Base-by-base conservation (phyloP, 2,888 invertebrate species). In the Prosapia bicincta region DNA sequence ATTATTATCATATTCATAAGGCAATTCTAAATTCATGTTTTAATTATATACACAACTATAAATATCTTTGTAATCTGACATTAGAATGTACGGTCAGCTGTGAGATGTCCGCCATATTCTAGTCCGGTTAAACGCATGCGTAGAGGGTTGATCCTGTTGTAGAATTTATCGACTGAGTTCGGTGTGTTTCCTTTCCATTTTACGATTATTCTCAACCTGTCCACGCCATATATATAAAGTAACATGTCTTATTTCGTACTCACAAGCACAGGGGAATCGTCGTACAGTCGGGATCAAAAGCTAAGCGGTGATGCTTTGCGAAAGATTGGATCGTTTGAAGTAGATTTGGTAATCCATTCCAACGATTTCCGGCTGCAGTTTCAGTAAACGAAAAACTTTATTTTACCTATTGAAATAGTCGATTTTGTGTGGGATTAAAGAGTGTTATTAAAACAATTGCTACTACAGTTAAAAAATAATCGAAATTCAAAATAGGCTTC, bases 1-100 rank as follows among this genome's bases (percentile, higher is more conserved):
- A 20, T 20, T 54, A 74, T 74, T 74, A 74, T 65, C 74, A 74
- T 74, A 74, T 74, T 74, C 74, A 74, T 74, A 74, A 74, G 74
- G 69, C 65, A 68, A 74, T 69, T 74, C 74, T 74, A 69, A 74
- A 74, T 74, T 74, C 74, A 74, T 74, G 74, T 74, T 74, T 74
- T 74, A 74, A 74, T 74, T 74, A 74, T 74, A 54, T 69, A 65
- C 43, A 74, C 69, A 74, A 74, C 69, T 65, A 74, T 69, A 74
- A 74, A 74, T 74, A 54, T 69, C 69, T 65, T 69, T 69, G 30
- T 73, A 68, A 72, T 72, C 67, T 72, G 72, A 67, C 72, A 66
- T 32, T 24, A 66, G 25, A 26, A 20, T 54, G n/a, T 6, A 20
- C 54, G 68, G 69, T 68, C 43, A 43, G 72, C 24, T 24, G 71